Base-by-base conservation (phyloP, 2,113 vertebrate genomes). In the Ctenodactylus gundi region DNA sequence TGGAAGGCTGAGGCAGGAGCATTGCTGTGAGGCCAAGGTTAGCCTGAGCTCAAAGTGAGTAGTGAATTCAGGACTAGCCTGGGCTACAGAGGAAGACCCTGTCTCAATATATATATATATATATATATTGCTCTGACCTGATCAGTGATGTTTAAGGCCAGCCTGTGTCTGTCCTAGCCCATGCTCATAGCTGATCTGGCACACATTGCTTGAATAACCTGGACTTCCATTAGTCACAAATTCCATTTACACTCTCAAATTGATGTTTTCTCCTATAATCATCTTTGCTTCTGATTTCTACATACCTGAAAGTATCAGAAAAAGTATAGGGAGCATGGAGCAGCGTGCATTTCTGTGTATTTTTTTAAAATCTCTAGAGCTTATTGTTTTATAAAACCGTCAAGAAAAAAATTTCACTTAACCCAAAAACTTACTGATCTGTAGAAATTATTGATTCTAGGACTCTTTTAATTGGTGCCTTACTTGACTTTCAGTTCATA, bases 321-420 rank as follows among this genome's bases (percentile, higher is more conserved):
- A 81, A 91, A 21, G 25, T 57, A 62, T 17, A 15, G 20, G 36
- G 23, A 3, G 18, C 44, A 58, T 44, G 68, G 12, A 84, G 4
- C 6, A 64, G 29, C 7, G 21, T 55, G n/a, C 15, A 93, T 83
- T 23, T 55, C 20, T 70, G 18, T 51, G 9, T 55, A 15, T 3
- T 85, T 76, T 62, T 62, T 70, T 41, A 84, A 90, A 65, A 65
- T 94, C 44, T 87, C 53, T 95, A 70, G 58, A 94, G 7, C 53
- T 88, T 49, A 18, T 84, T 96, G 29, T 53, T n/a, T n/a, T n/a
- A 76, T 96, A 81, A 93, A 95, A 91, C 34, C 44, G 7, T 39
- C 65, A 87, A 86, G 41, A 93, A 95, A 12, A 62, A 85, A 44
- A 78, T 91, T 93, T 85, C n/a, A 73, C 21, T 77, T 91, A 96